Evolutionary conservation across 2,888 invertebrate genomes (phyloP).

Genomic region (Philaethria dido): DNA sequence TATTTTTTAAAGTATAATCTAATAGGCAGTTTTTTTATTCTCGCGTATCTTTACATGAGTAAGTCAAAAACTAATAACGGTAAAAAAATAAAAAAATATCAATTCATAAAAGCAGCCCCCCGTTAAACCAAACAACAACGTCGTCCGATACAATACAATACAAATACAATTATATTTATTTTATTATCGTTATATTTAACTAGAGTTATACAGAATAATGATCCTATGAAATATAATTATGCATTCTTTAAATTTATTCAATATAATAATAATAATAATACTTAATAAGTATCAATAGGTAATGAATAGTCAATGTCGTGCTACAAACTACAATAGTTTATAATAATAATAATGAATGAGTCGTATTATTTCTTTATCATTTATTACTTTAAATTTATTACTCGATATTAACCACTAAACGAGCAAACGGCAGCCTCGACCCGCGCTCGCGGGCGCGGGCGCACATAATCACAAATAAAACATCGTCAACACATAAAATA

Average conservation of each 20-base stretch:
- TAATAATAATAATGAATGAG: constrained; percentile 74
- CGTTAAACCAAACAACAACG: constrained; percentile 67
- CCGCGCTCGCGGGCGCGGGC: constrained; percentile 55
- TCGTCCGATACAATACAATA: constrained; percentile 65
- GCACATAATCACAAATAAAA: constrained; percentile 81
- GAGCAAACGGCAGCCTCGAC: constrained; percentile 79
- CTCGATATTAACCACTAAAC: constrained; percentile 79
- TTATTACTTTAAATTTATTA: constrained; percentile 78
- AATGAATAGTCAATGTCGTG: constrained; percentile 82
- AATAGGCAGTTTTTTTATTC: constrained; percentile 80
- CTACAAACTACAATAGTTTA: constrained; percentile 82
- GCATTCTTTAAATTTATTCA: constrained; percentile 84
- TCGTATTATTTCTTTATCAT: constrained; percentile 80
- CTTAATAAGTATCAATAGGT: constrained; percentile 84
- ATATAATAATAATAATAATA: constrained; percentile 83
- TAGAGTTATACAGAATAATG: constrained; percentile 85
- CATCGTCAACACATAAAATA: constrained; percentile 84
- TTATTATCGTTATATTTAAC: constrained; percentile 83
- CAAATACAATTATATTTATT: constrained; percentile 69
- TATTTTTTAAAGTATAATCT: constrained; percentile 84
- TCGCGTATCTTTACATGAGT: constrained; percentile 78
- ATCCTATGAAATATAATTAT: constrained; percentile 85
- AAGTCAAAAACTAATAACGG: constrained; percentile 82
- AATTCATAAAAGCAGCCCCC: constrained; percentile 80
- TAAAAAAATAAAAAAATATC: constrained; percentile 84